Conservation (phyloP, 2,888 invertebrate species). For the Drosophila meridionalis region DNA sequence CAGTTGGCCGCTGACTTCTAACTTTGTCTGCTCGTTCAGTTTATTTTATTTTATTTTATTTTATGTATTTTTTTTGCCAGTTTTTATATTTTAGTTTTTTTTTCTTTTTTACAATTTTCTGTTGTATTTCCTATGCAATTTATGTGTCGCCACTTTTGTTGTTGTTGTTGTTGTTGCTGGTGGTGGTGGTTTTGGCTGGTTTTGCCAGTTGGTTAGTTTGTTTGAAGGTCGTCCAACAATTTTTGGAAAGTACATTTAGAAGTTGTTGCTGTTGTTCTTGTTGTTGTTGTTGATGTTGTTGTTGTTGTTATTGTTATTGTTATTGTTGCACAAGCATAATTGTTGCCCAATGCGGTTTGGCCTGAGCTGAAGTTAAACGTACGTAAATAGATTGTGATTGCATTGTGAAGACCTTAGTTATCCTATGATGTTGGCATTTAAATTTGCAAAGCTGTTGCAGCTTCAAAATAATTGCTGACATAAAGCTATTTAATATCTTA, state of each 20-base stretch:
- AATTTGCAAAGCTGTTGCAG: conserved; percentile 11
- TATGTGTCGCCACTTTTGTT: conserved; percentile 38
- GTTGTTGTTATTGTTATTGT: conserved; percentile 46
- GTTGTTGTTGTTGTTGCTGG: conserved; percentile 13
- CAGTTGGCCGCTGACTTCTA: conserved; percentile 52
- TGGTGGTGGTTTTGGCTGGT: conserved; percentile 44
- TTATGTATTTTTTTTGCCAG: conserved; percentile 28
- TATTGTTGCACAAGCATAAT: conserved; percentile 61
- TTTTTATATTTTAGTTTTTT: conserved; percentile 31
- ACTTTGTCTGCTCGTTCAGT: conserved; percentile 54
- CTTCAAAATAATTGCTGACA: background rate
- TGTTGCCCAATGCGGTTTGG: conserved; percentile 69
- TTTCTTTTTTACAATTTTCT: conserved; percentile 29
- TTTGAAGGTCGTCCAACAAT: conserved; percentile 66
- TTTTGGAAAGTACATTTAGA: conserved; percentile 75
- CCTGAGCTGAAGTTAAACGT: conserved; percentile 35
- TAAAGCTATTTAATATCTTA: background rate
- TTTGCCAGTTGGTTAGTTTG: conserved; percentile 54
- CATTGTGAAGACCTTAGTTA: conserved; percentile 35
- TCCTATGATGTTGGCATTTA: conserved; percentile 25
- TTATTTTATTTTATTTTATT: conserved; percentile 27
- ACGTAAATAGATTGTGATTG: conserved; percentile 53
- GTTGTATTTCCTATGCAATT: conserved; percentile 64
- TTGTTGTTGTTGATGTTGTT: conserved; percentile 38
- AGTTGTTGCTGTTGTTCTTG: conserved; percentile 57